Base-by-base conservation (phyloP, 2,797 vertebrate species). In the Furcifer pardalis region DNA sequence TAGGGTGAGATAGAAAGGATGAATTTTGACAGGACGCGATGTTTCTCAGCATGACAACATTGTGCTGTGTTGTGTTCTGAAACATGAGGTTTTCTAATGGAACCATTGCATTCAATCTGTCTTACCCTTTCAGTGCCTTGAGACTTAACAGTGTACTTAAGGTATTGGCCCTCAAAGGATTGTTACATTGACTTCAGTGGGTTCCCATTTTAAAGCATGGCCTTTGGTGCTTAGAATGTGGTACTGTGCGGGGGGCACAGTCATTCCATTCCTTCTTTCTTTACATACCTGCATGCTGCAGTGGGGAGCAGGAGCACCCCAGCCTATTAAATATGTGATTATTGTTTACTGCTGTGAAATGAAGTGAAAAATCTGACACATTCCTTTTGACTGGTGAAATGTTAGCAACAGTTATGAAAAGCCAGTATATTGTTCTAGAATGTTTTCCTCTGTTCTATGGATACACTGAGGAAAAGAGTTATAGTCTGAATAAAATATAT, bases 71-170 rank as follows among this genome's bases (percentile, higher is more conserved):
- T 95, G 94, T 96, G 94, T 95, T 95, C 94, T 92, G 94, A 94
- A 95, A 94, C 89, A 44, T 94, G 89, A 92, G 89, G 94, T 92
- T 91, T 93, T 56, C 84, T 95, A 93, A 94, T 95, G 92, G 95
- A 92, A 96, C 89, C 94, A 95, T 93, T 96, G 95, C 96, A 96
- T 96, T 95, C 92, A 91, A 95, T 90, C 72, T 95, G 96, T 96
- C 95, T 96, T 96, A 96, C 95, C 96, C 95, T 94, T 93, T 94
- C 96, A 96, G 96, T 96, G 96, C 96, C 96, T 96, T 96, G 92
- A 95, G 92, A 96, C 91, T 60, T 94, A 92, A n/a, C 79, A 92
- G 89, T 23, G 46, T 94, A 94, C 94, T 81, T 95, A 93, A 94
- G 91, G 78, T 91, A 84, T 91, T 92, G 92, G 91, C 94, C 94